Evolutionary conservation across 1,140 invertebrate species (phyloP).

Genomic region (Drosophila yakuba): DNA sequence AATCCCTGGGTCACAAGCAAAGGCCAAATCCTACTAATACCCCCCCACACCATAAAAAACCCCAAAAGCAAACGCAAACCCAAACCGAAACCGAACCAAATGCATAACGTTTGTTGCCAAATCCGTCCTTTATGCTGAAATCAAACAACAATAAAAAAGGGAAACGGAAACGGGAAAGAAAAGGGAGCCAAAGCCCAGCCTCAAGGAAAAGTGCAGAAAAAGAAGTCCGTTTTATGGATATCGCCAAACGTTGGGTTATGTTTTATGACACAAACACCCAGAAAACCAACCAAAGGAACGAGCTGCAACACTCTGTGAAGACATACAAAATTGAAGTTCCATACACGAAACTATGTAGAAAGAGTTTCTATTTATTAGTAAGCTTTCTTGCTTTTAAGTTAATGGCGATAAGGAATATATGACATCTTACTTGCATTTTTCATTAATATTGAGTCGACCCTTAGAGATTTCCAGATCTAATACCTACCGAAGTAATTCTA

Average conservation of each 20-base stretch:
- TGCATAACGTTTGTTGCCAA: conserved; percentile 72
- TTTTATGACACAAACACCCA: conserved; percentile 45
- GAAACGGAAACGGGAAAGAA: conserved; percentile 28
- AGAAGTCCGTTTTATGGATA: conserved; percentile 66
- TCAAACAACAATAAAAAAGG: conserved; percentile 75
- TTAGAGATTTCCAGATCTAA: neutral
- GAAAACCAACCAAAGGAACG: neutral
- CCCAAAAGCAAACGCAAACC: neutral
- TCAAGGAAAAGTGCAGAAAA: conserved; percentile 37
- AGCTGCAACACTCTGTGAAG: conserved; percentile 12
- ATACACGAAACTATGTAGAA: conserved; percentile 26
- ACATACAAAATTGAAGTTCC: conserved; percentile 37
- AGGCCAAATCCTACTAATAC: conserved; percentile 70
- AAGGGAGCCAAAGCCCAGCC: conserved; percentile 13
- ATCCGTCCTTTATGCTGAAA: conserved; percentile 75
- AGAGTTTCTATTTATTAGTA: no score
- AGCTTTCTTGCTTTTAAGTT: no score
- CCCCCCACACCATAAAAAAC: conserved; percentile 8
- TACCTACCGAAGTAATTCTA: no score
- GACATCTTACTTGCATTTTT: no score
- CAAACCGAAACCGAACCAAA: conserved; percentile 40
- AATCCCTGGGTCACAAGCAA: conserved; percentile 18
- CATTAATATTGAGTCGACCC: no score
- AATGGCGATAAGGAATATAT: no score
- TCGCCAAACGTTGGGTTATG: conserved; percentile 62